These are phyloP conservation scores for Spilarctia lutea DNA, from an alignment of 2,888 invertebrate species.

Conservation along the genomic window DNA sequence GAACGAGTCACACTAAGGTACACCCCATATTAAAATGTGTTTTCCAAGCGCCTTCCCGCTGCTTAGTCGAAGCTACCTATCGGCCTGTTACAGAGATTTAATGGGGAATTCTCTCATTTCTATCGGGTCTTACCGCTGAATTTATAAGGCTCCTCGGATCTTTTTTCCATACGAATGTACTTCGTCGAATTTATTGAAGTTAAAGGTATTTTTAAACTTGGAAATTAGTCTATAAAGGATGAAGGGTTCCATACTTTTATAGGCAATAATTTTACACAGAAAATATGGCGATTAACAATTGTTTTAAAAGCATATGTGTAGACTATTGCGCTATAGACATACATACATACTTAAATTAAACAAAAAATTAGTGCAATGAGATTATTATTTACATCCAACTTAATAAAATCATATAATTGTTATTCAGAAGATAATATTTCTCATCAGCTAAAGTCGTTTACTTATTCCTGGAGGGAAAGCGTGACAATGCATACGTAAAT, in stretches of 20 bases:
- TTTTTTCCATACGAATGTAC: constrained; percentile 81
- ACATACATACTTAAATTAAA: neutral
- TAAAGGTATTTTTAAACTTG: constrained; percentile 52
- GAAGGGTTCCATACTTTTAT: constrained; percentile 15
- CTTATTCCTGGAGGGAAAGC: constrained; percentile 17
- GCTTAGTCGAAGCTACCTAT: constrained; percentile 77
- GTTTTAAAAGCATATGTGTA: neutral
- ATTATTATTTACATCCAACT: neutral
- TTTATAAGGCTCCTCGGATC: constrained; percentile 76
- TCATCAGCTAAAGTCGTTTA: constrained; percentile 21
- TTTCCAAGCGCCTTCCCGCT: constrained; percentile 70
- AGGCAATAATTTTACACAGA: constrained; percentile 18
- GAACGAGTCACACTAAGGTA: constrained; percentile 50
- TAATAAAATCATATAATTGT: neutral
- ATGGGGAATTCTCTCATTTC: constrained; percentile 81
- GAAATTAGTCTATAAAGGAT: constrained; percentile 16
- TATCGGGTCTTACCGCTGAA: constrained; percentile 79
- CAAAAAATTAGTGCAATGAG: too few relatives aligned
- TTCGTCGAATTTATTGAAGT: constrained; percentile 66
- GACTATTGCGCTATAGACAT: neutral
- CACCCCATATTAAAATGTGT: constrained; percentile 79
- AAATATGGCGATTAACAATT: neutral
- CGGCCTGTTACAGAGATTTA: constrained; percentile 79
- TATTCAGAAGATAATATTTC: constrained; percentile 15
- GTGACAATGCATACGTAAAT: constrained; percentile 26